phyloP scores from a whole-genome alignment of 2,888 invertebrate species.

The Epistrophella euchroma region DNA sequence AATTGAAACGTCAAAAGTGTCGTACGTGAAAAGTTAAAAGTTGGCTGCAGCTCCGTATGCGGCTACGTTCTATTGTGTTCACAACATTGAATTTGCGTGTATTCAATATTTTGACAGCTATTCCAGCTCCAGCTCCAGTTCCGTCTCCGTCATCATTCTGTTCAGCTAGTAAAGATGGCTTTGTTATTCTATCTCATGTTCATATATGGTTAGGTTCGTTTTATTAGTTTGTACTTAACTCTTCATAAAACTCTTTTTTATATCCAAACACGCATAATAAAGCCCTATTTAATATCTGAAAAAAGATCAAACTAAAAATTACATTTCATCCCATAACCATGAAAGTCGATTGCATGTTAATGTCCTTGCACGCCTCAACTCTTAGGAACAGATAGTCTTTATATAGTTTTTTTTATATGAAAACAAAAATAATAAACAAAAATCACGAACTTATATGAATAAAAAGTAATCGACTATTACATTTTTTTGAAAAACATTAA shows the following conservation, averaged over 20 bases:
- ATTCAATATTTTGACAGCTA: too few relatives aligned
- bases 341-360: slow-evolving; percentile 25
- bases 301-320: neutral
- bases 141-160: too few relatives aligned
- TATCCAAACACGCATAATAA: slow-evolving; percentile 20
- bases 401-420: neutral
- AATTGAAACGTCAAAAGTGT: too few relatives aligned
- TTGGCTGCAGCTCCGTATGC: too few relatives aligned
- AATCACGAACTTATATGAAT: neutral
- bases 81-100: too few relatives aligned
- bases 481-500: slow-evolving; percentile 23
- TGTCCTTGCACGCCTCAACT: slow-evolving; percentile 11
- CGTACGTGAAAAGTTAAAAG: too few relatives aligned
- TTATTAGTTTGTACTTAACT: neutral
- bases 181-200: neutral
- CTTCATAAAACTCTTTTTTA: slow-evolving; percentile 13
- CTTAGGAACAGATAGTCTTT: neutral
- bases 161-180: too few relatives aligned
- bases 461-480: slow-evolving; percentile 24
- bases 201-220: neutral
- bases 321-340: neutral
- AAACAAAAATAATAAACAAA: neutral
- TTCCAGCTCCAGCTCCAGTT: too few relatives aligned
- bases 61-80: too few relatives aligned
- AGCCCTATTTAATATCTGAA: neutral